These are phyloP conservation scores for Nudaria mundana DNA, from an alignment of 2,888 invertebrate species.

Conservation along the genomic window DNA sequence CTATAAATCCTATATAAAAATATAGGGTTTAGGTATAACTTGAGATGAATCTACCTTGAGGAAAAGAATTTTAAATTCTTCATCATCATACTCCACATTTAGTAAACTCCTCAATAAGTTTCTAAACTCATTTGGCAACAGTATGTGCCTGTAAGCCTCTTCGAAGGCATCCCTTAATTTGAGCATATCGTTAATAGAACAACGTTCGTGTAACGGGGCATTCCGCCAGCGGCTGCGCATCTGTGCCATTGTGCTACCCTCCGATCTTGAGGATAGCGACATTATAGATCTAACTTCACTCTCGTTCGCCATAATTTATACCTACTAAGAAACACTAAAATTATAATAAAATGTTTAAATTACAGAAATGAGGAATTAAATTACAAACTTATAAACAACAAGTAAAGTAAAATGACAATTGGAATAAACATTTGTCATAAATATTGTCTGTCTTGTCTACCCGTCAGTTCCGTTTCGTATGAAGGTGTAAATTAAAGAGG, in stretches of 20 bases:
- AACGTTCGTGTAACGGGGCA: slow-evolving; percentile 60
- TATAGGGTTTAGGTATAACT: too few species aligned
- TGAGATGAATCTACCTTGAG: slow-evolving; percentile 70
- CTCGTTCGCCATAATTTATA: slow-evolving; percentile 50
- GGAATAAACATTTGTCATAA: too few species aligned
- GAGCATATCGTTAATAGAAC: slow-evolving; percentile 66
- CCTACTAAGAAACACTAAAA: slow-evolving; percentile 2
- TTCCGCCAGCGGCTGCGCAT: slow-evolving; percentile 49
- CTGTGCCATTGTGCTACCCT: slow-evolving; percentile 47
- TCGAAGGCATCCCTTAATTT: slow-evolving; percentile 72
- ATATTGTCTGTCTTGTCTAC: too few species aligned
- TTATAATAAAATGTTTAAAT: slow-evolving; percentile 2
- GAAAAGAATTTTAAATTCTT: slow-evolving; percentile 83
- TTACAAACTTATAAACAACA: too few species aligned
- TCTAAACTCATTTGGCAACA: slow-evolving; percentile 66
- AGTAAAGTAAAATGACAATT: too few species aligned
- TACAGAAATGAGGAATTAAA: background rate
- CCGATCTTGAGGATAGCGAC: slow-evolving; percentile 56
- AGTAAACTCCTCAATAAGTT: slow-evolving; percentile 60
- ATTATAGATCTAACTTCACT: slow-evolving; percentile 57
- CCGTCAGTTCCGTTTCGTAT: too few species aligned
- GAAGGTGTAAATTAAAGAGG: too few species aligned
- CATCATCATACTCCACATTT: slow-evolving; percentile 76
- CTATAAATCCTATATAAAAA: too few species aligned
- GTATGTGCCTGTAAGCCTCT: slow-evolving; percentile 55